A percentile compares a stretch with the other conserved stretches of the same genome.
phyloP scores from a whole-genome alignment of 1,140 invertebrate genomes.

The Drosophila arizonae region DNA sequence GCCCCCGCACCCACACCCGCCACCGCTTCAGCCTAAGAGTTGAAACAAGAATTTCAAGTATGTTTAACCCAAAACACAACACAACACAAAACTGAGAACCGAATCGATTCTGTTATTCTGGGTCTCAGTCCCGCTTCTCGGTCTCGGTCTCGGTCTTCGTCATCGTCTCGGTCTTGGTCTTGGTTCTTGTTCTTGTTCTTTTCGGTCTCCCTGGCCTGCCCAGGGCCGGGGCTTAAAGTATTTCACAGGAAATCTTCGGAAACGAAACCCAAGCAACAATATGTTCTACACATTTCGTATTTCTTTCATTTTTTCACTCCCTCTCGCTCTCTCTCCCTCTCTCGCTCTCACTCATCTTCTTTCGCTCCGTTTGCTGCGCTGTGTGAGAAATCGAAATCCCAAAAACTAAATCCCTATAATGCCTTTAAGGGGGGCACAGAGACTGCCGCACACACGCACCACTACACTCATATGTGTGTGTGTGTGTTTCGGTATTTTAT shows the following conservation, averaged over 20 bases:
- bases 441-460: constrained; percentile 30
- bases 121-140: not conserved
- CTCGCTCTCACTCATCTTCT: not conserved
- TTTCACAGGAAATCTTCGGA: constrained; percentile 82
- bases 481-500: constrained; percentile 64
- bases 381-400: constrained; percentile 80
- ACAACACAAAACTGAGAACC: constrained; percentile 34
- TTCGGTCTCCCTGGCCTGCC: constrained; percentile 23
- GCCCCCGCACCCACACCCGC: constrained; percentile 14
- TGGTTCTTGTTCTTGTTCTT: constrained; percentile 25
- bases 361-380: constrained; percentile 29
- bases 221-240: constrained; percentile 72
- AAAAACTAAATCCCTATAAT: constrained; percentile 82
- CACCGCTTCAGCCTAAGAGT: constrained; percentile 37
- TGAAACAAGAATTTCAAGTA: constrained; percentile 82
- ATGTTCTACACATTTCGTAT: constrained; percentile 79
- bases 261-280: constrained; percentile 72
- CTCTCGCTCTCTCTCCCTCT: not conserved
- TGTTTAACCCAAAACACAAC: constrained; percentile 74
- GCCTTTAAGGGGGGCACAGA: constrained; percentile 61
- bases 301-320: constrained; percentile 8
- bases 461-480: constrained; percentile 58
- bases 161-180: constrained; percentile 5
- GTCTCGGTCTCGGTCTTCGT: constrained; percentile 5
- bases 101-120: constrained; percentile 26